Percentiles rank a stretch among this genome's conserved stretches.
These are phyloP conservation scores for Macroramphosus scolopax DNA, from an alignment of 2,797 vertebrate genomes.

Conservation along the genomic window DNA sequence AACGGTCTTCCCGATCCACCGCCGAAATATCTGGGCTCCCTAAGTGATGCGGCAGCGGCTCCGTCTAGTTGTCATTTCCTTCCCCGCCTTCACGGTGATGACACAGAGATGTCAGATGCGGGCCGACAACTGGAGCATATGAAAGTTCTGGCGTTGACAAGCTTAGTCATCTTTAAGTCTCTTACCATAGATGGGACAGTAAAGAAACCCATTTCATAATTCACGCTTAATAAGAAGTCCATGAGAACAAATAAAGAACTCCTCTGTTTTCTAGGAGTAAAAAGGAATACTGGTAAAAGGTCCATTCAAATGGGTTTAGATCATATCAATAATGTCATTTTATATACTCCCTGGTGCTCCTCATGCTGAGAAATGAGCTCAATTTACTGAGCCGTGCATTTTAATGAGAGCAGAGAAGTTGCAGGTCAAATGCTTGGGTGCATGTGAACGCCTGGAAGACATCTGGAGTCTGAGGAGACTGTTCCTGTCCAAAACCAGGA, in stretches of 20 bases:
- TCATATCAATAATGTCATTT: constrained; percentile 6
- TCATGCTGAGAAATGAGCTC: constrained; percentile 7
- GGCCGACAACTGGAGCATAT: constrained; percentile 39
- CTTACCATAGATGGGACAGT: constrained; percentile 23
- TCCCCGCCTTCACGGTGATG: constrained; percentile 17
- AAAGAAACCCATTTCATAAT: no score
- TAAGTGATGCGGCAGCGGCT: no score
- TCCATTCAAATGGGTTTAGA: no score
- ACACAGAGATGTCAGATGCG: constrained; percentile 50
- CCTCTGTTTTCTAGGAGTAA: no score
- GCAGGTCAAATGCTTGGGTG: constrained; percentile 5
- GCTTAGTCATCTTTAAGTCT: constrained; percentile 42
- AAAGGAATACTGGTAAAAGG: no score
- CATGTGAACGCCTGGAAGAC: constrained; percentile 28
- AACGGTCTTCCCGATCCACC: constrained; percentile 16
- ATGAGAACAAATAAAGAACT: no score
- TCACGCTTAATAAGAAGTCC: no score
- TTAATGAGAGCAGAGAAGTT: constrained; percentile 19
- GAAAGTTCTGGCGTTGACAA: constrained; percentile 42
- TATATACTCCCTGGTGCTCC: constrained; percentile 8
- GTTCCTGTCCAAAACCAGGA: constrained; percentile 29
- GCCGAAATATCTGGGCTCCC: no score
- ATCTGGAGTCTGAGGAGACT: constrained; percentile 16
- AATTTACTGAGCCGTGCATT: constrained; percentile 16
- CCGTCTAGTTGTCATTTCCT: constrained; percentile 50